These are phyloP conservation scores for Ophiodon elongatus DNA, from an alignment of 2,113 vertebrate species.

Conservation along the genomic window DNA sequence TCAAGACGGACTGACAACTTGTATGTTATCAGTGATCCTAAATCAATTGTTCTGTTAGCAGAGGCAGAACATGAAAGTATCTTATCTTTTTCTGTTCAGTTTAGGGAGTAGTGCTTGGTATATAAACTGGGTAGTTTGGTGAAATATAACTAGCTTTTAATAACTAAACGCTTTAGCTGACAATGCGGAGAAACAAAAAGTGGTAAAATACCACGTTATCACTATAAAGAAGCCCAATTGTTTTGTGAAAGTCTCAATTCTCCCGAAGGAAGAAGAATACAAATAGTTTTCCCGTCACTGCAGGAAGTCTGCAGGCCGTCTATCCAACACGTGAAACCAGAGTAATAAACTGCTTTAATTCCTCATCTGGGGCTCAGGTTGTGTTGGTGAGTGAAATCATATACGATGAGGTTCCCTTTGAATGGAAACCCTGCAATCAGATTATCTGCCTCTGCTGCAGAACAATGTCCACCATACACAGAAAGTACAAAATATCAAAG, in stretches of 20 bases:
- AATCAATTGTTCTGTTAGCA: neutral
- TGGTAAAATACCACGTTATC: neutral
- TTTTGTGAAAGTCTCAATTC: neutral
- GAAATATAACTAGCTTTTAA: neutral
- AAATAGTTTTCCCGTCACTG: neutral
- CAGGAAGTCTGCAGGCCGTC: neutral
- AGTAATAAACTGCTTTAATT: neutral
- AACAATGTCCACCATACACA: neutral
- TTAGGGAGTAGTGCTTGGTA: neutral
- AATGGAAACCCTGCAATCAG: neutral
- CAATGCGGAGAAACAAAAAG: neutral
- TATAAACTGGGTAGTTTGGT: neutral
- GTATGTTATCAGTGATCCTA: neutral
- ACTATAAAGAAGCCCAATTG: neutral
- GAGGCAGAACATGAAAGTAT: neutral
- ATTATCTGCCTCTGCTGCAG: neutral
- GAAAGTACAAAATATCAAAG: neutral
- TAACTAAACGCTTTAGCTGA: neutral
- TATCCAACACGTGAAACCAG: neutral
- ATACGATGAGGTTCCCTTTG: neutral
- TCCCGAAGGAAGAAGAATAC: neutral
- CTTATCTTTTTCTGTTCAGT: neutral
- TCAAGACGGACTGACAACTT: neutral
- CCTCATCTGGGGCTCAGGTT: neutral
- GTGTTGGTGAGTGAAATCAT: neutral